phyloP scores from a whole-genome alignment of 53 echinoderm and acorn worm genomes.

The Hippasteria phrygiana region DNA sequence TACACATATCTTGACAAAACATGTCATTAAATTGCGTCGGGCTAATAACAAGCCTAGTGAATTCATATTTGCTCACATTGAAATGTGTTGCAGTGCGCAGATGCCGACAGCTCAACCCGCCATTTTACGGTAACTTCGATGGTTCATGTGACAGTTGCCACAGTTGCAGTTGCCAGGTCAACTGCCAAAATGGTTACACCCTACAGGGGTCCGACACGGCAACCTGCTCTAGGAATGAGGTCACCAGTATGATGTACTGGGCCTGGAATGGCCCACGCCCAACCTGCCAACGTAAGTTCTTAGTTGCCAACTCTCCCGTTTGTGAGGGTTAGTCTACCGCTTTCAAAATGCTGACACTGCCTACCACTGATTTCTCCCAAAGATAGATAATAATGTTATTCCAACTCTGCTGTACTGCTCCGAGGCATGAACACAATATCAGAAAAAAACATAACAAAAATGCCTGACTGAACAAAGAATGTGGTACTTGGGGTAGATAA shows the following conservation, averaged over 20 bases:
- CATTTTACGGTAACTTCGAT: conserved; percentile 67
- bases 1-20: too few relatives aligned
- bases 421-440: too few relatives aligned
- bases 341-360: too few relatives aligned
- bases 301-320: neutral
- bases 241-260: conserved; percentile 78
- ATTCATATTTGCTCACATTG: neutral
- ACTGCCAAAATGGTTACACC: conserved; percentile 71
- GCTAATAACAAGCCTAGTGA: too few relatives aligned
- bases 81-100: conserved; percentile 70
- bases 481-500: too few relatives aligned
- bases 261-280: conserved; percentile 46
- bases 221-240: conserved; percentile 72
- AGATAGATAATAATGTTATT: too few relatives aligned
- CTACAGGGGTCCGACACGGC: conserved; percentile 67
- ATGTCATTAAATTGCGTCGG: too few relatives aligned
- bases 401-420: too few relatives aligned
- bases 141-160: conserved; percentile 69
- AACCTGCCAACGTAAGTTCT: conserved; percentile 61
- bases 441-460: too few relatives aligned
- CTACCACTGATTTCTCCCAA: too few relatives aligned
- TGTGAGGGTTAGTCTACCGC: too few relatives aligned
- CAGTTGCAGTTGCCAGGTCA: conserved; percentile 68
- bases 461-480: too few relatives aligned
- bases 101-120: conserved; percentile 73